Evolutionary conservation across 2,797 vertebrate genomes (phyloP).

Genomic region (Falco biarmicus): DNA sequence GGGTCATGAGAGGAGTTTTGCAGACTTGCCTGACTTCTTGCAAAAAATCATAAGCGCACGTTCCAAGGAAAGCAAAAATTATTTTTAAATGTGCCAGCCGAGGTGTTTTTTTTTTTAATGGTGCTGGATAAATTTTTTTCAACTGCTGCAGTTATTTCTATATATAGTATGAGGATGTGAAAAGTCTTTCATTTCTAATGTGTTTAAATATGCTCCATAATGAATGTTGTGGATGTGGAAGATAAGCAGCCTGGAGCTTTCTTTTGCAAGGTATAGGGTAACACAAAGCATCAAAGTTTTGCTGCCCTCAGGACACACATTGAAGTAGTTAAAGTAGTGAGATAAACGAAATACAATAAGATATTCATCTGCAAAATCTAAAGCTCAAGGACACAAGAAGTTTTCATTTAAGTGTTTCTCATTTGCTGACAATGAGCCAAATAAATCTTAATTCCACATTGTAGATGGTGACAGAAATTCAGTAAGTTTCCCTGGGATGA

Average conservation of each 20-base stretch:
- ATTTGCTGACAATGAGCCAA: conserved; percentile 32
- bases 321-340: conserved; percentile 58
- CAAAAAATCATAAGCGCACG: neutral
- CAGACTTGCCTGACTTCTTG: neutral
- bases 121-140: neutral
- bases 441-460: conserved; percentile 34
- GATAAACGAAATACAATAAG: conserved; percentile 44
- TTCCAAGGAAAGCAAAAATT: conserved; percentile 40
- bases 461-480: conserved; percentile 39
- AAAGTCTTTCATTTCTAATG: conserved; percentile 39
- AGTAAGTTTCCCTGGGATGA: neutral
- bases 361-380: conserved; percentile 52
- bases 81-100: neutral
- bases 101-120: neutral
- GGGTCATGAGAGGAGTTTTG: neutral
- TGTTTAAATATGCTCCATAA: conserved; percentile 29
- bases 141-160: neutral
- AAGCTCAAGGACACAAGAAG: conserved; percentile 47
- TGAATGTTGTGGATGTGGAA: conserved; percentile 54
- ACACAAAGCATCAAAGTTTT: conserved; percentile 55
- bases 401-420: conserved; percentile 50
- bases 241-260: conserved; percentile 65
- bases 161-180: conserved; percentile 37
- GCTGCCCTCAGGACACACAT: conserved; percentile 54
- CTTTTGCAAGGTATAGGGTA: conserved; percentile 59